Evolutionary conservation across 2,797 vertebrate genomes (phyloP).

Genomic region (Todus mexicanus): DNA sequence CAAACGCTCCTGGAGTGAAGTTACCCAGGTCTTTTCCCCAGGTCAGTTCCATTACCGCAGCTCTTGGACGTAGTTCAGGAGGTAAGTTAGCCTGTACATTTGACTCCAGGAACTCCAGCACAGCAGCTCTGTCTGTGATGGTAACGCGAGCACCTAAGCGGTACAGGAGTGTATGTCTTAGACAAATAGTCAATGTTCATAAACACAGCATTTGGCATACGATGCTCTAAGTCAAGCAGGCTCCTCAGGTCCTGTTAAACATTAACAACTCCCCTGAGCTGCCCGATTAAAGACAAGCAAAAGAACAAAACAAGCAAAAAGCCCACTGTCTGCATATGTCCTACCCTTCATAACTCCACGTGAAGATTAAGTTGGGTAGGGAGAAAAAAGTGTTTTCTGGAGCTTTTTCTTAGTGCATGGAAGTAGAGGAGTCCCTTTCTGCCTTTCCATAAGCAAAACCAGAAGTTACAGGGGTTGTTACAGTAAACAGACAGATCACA

Average conservation of each 20-base stretch:
- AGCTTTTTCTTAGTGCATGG: not conserved
- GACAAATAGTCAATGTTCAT: not conserved
- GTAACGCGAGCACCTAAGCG: slow-evolving; percentile 86
- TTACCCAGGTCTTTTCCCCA: slow-evolving; percentile 86
- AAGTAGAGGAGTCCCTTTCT: not conserved
- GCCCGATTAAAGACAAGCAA: slow-evolving; percentile 7
- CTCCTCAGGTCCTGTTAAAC: not conserved
- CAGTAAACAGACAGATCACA: not conserved
- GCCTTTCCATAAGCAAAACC: not conserved
- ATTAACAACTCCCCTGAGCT: not conserved
- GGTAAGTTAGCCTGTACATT: slow-evolving; percentile 89
- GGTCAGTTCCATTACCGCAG: slow-evolving; percentile 84
- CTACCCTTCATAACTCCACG: not conserved
- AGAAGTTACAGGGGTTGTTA: not conserved
- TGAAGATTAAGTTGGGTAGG: not conserved
- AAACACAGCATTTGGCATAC: not conserved
- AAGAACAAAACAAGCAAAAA: not conserved
- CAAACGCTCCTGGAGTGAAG: slow-evolving; percentile 81
- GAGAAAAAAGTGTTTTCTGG: not conserved
- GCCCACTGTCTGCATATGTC: not conserved
- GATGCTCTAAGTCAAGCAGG: not conserved
- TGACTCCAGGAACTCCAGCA: slow-evolving; percentile 84
- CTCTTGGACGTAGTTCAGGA: slow-evolving; percentile 65
- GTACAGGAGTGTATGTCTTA: not conserved
- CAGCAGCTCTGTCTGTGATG: slow-evolving; percentile 87